These are phyloP conservation scores for Cyclophora punctaria DNA, from an alignment of 2,888 invertebrate species.

Conservation along the genomic window DNA sequence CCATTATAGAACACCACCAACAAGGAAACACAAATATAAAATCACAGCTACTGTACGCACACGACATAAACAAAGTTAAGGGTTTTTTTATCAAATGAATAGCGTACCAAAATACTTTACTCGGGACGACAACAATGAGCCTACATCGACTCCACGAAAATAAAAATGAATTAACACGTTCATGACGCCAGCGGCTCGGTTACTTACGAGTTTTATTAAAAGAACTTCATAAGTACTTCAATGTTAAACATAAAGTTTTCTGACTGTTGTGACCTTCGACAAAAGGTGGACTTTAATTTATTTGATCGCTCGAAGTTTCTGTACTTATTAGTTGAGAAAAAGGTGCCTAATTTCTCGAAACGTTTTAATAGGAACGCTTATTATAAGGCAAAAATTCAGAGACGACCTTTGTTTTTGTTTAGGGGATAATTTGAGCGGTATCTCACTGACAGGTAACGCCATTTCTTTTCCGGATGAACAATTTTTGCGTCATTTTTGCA, in stretches of 20 bases:
- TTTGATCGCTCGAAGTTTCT: neutral
- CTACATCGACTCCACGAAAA: conserved; percentile 11
- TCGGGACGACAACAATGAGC: conserved; percentile 11
- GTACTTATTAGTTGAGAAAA: neutral
- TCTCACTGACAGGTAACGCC: conserved; percentile 2
- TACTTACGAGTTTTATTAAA: conserved; percentile 6
- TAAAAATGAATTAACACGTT: conserved; percentile 4
- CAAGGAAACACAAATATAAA: conserved; percentile 2
- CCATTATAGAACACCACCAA: conserved; percentile 29
- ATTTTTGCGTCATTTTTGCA: conserved; percentile 9
- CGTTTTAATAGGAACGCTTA: neutral
- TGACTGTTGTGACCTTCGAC: neutral
- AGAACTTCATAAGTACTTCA: neutral
- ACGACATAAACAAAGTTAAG: conserved; percentile 33
- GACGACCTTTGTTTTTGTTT: no score
- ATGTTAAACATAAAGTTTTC: neutral
- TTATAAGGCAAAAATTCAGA: no score
- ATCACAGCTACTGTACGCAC: conserved; percentile 33
- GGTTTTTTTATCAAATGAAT: conserved; percentile 12
- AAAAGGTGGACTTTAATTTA: neutral
- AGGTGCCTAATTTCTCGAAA: neutral
- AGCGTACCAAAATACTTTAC: conserved; percentile 13
- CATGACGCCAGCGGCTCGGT: conserved; percentile 7
- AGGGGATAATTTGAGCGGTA: neutral
- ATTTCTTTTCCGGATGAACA: conserved; percentile 7